Conservation (phyloP, 2,113 vertebrate species). For the Agelaius tricolor region DNA sequence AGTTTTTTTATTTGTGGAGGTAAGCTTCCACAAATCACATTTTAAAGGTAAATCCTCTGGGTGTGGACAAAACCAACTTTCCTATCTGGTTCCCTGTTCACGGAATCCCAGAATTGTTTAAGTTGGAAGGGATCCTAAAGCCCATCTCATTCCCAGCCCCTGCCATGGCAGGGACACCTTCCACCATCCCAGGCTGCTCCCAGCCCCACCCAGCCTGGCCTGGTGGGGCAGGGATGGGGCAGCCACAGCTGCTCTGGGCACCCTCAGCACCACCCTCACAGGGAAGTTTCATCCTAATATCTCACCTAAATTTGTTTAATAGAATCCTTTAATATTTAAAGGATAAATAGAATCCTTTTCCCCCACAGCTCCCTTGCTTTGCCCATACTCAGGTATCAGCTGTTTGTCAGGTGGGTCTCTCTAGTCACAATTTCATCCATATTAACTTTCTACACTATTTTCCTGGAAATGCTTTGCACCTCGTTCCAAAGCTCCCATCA, state of each 20-base stretch:
- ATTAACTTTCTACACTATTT: not conserved
- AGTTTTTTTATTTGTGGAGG: too few species aligned
- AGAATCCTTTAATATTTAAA: too few species aligned
- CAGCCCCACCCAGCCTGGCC: accelerated
- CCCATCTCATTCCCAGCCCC: too few species aligned
- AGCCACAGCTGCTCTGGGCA: not conserved
- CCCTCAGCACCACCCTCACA: not conserved
- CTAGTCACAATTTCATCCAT: not conserved
- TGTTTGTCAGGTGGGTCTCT: not conserved
- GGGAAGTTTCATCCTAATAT: not conserved
- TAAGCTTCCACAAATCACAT: not conserved
- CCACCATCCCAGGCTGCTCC: accelerated
- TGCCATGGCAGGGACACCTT: not conserved
- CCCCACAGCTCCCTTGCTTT: not conserved
- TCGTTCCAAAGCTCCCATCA: not conserved
- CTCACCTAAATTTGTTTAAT: not conserved
- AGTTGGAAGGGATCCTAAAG: not conserved
- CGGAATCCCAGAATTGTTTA: not conserved
- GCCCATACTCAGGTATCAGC: not conserved
- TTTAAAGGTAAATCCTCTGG: not conserved
- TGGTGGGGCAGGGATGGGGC: not conserved
- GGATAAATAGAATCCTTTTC: not conserved
- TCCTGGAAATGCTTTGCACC: not conserved
- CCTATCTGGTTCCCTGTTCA: not conserved
- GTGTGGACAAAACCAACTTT: not conserved